Conservation (phyloP, 1,140 invertebrate species). For the Battus philenor region DNA sequence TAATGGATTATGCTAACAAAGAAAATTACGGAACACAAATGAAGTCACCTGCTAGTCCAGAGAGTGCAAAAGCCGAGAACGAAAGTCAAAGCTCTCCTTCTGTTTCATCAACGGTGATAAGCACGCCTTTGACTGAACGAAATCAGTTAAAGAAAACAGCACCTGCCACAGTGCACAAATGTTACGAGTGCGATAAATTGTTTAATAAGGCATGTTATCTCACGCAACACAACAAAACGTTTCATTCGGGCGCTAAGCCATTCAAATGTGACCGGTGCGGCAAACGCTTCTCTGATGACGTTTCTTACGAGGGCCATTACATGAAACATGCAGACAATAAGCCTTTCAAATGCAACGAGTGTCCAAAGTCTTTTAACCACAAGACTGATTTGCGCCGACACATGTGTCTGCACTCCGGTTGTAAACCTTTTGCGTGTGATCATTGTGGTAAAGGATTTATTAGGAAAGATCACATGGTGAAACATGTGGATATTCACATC, state of each 20-base stretch:
- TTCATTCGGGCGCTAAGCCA: constrained; percentile 90
- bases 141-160: constrained; percentile 60
- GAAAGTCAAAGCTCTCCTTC: constrained; percentile 57
- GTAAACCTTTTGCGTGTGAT: constrained; percentile 88
- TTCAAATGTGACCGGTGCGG: constrained; percentile 90
- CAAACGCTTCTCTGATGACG: constrained; percentile 85
- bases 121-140: constrained; percentile 60
- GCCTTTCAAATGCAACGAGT: constrained; percentile 91
- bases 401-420: constrained; percentile 89
- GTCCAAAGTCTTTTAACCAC: constrained; percentile 88
- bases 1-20: constrained; percentile 72
- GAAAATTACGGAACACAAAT: constrained; percentile 72
- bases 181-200: constrained; percentile 88
- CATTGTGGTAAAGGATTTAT: constrained; percentile 93
- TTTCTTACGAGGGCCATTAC: constrained; percentile 82
- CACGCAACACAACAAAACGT: constrained; percentile 93
- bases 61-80: constrained; percentile 60
- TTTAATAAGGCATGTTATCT: constrained; percentile 92
- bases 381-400: constrained; percentile 94
- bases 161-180: constrained; percentile 79
- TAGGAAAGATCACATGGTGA: constrained; percentile 95
- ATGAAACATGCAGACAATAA: constrained; percentile 89
- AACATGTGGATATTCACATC: constrained; percentile 91
- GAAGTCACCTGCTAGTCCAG: constrained; percentile 69
- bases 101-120: constrained; percentile 59